These are phyloP conservation scores for Catocala nupta DNA, from an alignment of 2,888 invertebrate genomes.

Conservation along the genomic window DNA sequence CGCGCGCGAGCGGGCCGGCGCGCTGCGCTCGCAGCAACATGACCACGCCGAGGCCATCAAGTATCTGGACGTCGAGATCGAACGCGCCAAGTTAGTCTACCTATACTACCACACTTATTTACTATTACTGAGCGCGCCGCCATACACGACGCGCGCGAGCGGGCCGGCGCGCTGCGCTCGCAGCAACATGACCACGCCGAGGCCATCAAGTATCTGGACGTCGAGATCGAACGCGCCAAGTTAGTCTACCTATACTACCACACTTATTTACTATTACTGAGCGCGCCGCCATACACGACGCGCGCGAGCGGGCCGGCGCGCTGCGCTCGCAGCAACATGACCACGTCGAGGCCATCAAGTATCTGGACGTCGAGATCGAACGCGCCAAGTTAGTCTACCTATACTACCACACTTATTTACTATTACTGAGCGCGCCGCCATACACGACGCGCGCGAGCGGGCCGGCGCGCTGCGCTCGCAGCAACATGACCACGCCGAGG, in stretches of 20 bases:
- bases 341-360: slow-evolving; percentile 23
- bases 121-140: slow-evolving; percentile 10
- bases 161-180: slow-evolving; percentile 16
- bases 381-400: slow-evolving; percentile 54
- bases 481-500: slow-evolving; percentile 22
- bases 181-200: slow-evolving; percentile 24
- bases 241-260: slow-evolving; percentile 34
- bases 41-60: slow-evolving; percentile 32
- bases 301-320: slow-evolving; percentile 3
- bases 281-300: slow-evolving; percentile 9
- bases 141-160: slow-evolving; percentile 1
- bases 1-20: slow-evolving; percentile 5
- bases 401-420: neutral
- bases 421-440: slow-evolving; percentile 12
- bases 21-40: slow-evolving; percentile 1
- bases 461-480: slow-evolving; percentile 17
- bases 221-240: slow-evolving; percentile 61
- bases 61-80: slow-evolving; percentile 58
- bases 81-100: slow-evolving; percentile 56
- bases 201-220: slow-evolving; percentile 45
- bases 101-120: neutral
- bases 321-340: slow-evolving; percentile 19
- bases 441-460: neutral
- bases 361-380: slow-evolving; percentile 60
- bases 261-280: slow-evolving; percentile 1